Evolutionary conservation across 2,113 vertebrate genomes (phyloP).

Genomic region (Rhipidura dahli): DNA sequence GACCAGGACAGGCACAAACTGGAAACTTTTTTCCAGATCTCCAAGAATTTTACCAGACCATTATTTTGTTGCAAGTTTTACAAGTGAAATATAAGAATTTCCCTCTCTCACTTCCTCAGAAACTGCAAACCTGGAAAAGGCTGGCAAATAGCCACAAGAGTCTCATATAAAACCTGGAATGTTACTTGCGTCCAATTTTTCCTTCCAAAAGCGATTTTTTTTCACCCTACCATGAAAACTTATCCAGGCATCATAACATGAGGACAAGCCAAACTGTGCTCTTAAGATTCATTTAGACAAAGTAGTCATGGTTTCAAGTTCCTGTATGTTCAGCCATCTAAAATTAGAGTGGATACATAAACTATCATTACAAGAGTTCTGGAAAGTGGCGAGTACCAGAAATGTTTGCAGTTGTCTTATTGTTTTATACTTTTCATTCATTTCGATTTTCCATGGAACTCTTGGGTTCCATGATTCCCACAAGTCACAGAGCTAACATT

Average conservation of each 20-base stretch:
- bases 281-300: not conserved
- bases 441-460: not conserved
- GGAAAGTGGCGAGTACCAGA: not conserved
- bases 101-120: not conserved
- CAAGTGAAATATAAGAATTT: not conserved
- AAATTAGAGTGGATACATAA: not conserved
- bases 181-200: not conserved
- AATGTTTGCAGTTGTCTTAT: not conserved
- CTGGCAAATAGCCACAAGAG: not conserved
- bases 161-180: not conserved
- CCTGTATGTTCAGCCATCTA: not conserved
- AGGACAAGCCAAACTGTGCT: not conserved
- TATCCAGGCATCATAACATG: not conserved
- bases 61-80: not conserved
- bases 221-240: not conserved
- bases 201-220: not conserved
- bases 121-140: not conserved
- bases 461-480: not conserved
- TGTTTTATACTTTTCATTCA: not conserved
- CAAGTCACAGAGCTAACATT: not conserved
- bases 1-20: not conserved
- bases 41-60: not conserved
- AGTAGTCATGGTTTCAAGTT: constrained; percentile 4
- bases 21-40: not conserved
- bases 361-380: not conserved